These are phyloP conservation scores for Abrostola triplasia DNA, from an alignment of 2,888 invertebrate species.

Conservation along the genomic window DNA sequence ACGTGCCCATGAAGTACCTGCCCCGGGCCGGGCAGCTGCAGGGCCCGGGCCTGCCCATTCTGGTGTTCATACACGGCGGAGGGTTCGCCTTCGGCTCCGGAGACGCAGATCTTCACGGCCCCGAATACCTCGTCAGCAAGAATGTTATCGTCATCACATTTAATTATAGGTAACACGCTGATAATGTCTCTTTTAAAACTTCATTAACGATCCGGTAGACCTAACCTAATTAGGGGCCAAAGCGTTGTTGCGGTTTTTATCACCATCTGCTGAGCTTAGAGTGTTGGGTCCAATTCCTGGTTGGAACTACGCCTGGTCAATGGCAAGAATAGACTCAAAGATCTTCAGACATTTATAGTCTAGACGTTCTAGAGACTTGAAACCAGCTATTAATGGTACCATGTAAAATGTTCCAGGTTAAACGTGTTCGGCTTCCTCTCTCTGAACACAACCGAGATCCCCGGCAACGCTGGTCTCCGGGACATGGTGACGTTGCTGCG, in stretches of 20 bases:
- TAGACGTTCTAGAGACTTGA: no score
- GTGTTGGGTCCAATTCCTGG: no score
- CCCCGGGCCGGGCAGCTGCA: slow-evolving; percentile 53
- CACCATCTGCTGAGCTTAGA: no score
- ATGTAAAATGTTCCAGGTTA: slow-evolving; percentile 66
- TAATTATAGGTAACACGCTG: slow-evolving; percentile 76
- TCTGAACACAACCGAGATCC: slow-evolving; percentile 71
- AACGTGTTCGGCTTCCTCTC: slow-evolving; percentile 83
- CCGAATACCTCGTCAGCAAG: slow-evolving; percentile 76
- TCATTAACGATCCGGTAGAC: not conserved
- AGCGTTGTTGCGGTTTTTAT: no score
- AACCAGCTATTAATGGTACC: not conserved
- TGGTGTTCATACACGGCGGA: slow-evolving; percentile 83
- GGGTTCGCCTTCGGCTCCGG: slow-evolving; percentile 82
- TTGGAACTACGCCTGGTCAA: no score
- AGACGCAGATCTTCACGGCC: slow-evolving; percentile 76
- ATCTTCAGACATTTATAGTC: no score
- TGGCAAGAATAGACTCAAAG: no score
- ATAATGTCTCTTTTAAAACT: not conserved
- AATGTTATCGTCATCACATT: slow-evolving; percentile 81
- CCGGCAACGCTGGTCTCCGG: slow-evolving; percentile 84
- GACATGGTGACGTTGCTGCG: slow-evolving; percentile 78
- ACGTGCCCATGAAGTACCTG: slow-evolving; percentile 71
- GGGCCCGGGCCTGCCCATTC: slow-evolving; percentile 67
- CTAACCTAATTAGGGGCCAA: no score